Base-by-base conservation (phyloP, 2,888 invertebrate species). In the Drosophila neoperkinsi region DNA sequence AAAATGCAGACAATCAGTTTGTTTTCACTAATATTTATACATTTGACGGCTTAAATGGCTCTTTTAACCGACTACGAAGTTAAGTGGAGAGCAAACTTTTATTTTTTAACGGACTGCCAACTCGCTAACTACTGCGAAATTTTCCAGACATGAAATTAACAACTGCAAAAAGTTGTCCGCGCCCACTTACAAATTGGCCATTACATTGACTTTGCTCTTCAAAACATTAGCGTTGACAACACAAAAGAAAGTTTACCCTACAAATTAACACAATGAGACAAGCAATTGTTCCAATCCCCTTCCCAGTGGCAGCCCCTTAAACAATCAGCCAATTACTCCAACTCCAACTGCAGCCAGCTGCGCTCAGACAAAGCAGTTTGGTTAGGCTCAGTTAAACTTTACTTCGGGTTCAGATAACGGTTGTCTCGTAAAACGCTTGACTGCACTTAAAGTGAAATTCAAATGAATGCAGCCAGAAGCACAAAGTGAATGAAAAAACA, bases 201-300 rank as follows among this genome's bases (percentile, higher is more conserved):
- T 61, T 77, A 71, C 71, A 65, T 71, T 71, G 72, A 67, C 53
- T 65, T 51, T 55, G 58, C 58, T 38, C 55, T 59, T n/a, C 7
- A 46, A 55, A 75, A 77, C 58, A 77, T 71, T 56, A 11, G 18
- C 59, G 50, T 62, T 65, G 46, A 51, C 57, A 76, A 51, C 31
- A 58, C 43, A 58, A 73, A 75, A 55, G 67, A 65, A 77, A 75
- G 38, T 77, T 77, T 58, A 71, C 13, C 33, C 49, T 30, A 25
- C 33, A 25, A 28, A 43, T 46, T 50, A 49, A 11, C 33, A 66
- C 66, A 21, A 49, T 46, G 46, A n/a, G 49, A 13, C 31, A 28
- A 38, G 38, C 33, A 43, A 55, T 21, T 67, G 38, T 28, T 49
- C 67, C 53, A 10, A 10, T 5, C 25, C 21, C 25, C 1, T 28